A percentile compares a stretch with the other conserved stretches of the same genome.
Conservation (phyloP, 1,140 invertebrate genomes). For the Trichonephila inaurata region DNA sequence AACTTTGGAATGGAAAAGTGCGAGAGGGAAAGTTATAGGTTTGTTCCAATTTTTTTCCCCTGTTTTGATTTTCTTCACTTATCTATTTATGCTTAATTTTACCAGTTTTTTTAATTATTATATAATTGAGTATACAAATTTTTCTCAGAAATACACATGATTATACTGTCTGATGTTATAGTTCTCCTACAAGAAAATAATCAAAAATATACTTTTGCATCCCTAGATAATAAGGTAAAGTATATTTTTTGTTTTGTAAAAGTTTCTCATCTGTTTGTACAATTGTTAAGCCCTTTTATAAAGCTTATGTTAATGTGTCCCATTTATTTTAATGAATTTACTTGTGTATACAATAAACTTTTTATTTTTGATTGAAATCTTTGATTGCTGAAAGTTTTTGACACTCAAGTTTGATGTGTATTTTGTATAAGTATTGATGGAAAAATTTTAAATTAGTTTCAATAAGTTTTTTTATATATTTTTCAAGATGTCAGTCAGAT, state of each 20-base stretch:
- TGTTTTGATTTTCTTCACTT: neutral
- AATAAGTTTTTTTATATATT: too few relatives aligned
- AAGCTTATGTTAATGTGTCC: too few relatives aligned
- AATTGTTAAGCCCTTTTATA: too few relatives aligned
- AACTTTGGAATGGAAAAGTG: slow-evolving; percentile 81
- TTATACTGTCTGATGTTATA: slow-evolving; percentile 93
- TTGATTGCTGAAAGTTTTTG: too few relatives aligned
- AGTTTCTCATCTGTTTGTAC: too few relatives aligned
- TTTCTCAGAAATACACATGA: slow-evolving; percentile 87
- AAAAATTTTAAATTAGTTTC: too few relatives aligned
- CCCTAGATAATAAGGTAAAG: slow-evolving; percentile 83
- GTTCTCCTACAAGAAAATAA: slow-evolving; percentile 94
- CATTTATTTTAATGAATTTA: too few relatives aligned
- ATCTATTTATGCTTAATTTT: neutral
- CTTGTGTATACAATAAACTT: too few relatives aligned
- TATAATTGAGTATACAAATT: neutral
- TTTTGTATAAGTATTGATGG: too few relatives aligned
- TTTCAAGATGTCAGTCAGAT: too few relatives aligned
- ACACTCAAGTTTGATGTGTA: too few relatives aligned
- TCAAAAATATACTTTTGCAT: slow-evolving; percentile 84
- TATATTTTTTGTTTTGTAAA: neutral
- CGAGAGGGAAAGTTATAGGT: slow-evolving; percentile 81
- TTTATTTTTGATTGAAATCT: too few relatives aligned
- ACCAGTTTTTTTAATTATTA: neutral
- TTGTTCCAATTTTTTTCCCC: slow-evolving; percentile 56